Evolutionary conservation across 2,113 vertebrate species (phyloP).

Genomic region (Leucosticte australis): DNA sequence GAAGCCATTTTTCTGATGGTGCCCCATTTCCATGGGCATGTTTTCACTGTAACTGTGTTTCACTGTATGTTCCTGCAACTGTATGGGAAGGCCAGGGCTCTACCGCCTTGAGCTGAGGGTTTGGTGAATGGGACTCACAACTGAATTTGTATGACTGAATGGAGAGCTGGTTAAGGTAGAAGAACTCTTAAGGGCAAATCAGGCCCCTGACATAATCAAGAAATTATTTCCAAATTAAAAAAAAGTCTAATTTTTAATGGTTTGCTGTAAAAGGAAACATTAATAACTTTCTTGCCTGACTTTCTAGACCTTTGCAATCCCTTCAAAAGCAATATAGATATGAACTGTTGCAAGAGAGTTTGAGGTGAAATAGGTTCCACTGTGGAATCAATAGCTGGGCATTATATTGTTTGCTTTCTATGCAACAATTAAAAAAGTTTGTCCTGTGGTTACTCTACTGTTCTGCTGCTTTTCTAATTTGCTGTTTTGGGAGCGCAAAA

Average conservation of each 20-base stretch:
- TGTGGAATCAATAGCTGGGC: background rate
- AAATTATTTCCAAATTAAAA: background rate
- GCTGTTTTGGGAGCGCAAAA: constrained; percentile 36
- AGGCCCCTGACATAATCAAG: background rate
- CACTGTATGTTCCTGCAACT: no score
- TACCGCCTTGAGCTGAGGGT: background rate
- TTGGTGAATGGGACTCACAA: background rate
- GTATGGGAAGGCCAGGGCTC: background rate
- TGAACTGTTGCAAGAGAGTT: background rate
- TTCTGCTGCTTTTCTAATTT: constrained; percentile 39
- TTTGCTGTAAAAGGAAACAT: background rate
- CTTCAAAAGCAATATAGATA: background rate
- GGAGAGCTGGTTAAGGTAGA: background rate
- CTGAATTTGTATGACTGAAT: background rate
- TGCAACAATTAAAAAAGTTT: background rate
- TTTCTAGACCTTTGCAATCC: background rate
- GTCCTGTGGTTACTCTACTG: background rate
- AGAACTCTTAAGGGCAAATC: background rate
- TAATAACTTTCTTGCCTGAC: background rate
- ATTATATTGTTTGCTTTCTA: background rate
- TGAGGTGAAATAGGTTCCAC: background rate
- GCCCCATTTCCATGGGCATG: background rate
- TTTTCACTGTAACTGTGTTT: background rate
- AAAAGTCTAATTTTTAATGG: background rate
- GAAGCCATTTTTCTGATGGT: background rate